phyloP scores from a whole-genome alignment of 2,113 vertebrate genomes.

The Cottus gobio region DNA sequence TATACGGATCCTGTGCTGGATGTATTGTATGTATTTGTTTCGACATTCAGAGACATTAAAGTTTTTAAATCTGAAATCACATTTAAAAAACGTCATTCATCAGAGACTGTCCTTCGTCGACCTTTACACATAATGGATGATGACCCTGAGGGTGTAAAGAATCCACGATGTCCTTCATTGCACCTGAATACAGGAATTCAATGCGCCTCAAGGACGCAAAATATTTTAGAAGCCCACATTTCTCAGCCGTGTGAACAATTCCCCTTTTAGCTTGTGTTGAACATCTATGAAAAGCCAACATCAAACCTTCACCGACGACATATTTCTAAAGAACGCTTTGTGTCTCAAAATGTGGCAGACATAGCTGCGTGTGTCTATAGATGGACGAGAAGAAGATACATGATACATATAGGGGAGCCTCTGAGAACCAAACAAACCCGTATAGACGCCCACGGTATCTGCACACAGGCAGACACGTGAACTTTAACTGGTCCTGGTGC shows the following conservation, averaged over 20 bases:
- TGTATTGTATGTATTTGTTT: neutral
- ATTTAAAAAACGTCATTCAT: neutral
- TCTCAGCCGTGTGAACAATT: neutral
- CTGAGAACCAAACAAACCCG: conserved; percentile 1
- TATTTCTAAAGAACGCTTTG: neutral
- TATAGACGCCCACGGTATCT: neutral
- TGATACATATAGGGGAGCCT: neutral
- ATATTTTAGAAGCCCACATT: neutral
- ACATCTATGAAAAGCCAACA: neutral
- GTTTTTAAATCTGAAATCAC: neutral
- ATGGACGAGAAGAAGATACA: neutral
- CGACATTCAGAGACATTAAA: neutral
- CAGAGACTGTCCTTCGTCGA: neutral
- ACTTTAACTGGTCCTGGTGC: conserved; percentile 32
- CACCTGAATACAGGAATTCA: neutral
- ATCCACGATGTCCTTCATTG: conserved; percentile 2
- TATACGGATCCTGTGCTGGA: neutral
- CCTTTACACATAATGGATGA: neutral
- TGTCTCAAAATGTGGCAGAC: neutral
- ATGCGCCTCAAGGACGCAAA: neutral
- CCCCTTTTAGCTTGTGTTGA: neutral
- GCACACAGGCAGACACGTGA: conserved; percentile 37
- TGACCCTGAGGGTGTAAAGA: neutral
- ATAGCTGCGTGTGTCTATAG: neutral
- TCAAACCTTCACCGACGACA: neutral